Evolutionary conservation across 2,113 vertebrate species (phyloP), one percentile per base, ranked within the genome.

Genomic region (Caranx ignobilis): DNA sequence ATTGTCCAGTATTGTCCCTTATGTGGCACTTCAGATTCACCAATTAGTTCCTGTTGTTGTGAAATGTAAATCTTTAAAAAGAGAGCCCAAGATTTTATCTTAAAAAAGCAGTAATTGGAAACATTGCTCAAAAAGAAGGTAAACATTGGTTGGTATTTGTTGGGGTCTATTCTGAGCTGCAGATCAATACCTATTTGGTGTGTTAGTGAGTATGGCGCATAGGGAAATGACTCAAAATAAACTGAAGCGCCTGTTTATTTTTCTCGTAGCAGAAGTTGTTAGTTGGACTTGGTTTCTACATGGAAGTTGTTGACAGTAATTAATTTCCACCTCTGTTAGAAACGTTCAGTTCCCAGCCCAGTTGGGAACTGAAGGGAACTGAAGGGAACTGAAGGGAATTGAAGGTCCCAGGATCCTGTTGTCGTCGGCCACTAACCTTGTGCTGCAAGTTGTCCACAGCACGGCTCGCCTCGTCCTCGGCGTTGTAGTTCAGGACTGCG

Each of bases 371-470:
- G 26, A 26, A 26, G 26, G 26, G 26, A 26, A 26, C 26, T 26
- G 26, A 26, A 26, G 26, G 26, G 26, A 26, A 26, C 26, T 26
- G 26, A 26, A 26, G 26, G 26, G 26, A 26, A 26, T 1, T 26
- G 26, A 26, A 26, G 26, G 26, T 26, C 26, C 26, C 26, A 26
- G 52, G n/a, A 26, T 8, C 62, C 12, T 31, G 12, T 18, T 31
- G 65, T 10, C 34, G 32, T 18, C 2, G 3, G 6, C 3, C 12
- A 95, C 97, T 96, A 92, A 99, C 98, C 39, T 91, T 98, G 91
- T 94, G 94, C 93, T 99, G 98, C 80, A 99, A 93, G 0, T 98
- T 96, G 88, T 99, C 98, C 83, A 99, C 98, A 7, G 97, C 97
- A 11, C 91, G 95, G 95, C 97, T 99, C 69, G 95, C 94, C 90